Conservation (phyloP, 2,888 invertebrate genomes). For the Anagyrus pseudococci region DNA sequence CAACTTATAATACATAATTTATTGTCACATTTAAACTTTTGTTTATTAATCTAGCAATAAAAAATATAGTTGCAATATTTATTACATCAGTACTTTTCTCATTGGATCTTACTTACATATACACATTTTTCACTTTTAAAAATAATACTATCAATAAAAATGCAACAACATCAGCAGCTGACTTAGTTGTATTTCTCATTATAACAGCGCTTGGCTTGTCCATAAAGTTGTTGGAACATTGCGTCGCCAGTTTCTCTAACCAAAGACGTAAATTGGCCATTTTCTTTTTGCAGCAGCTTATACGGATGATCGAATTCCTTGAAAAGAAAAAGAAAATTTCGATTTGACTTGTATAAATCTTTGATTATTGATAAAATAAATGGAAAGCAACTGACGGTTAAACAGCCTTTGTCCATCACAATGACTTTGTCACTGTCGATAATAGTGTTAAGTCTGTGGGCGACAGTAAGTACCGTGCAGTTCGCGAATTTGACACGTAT, state of each 20-base stretch:
- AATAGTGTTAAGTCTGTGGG: conserved; percentile 69
- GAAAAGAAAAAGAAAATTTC: background rate
- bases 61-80: no score
- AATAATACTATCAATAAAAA: no score
- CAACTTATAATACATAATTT: no score
- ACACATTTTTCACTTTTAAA: no score
- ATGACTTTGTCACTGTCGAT: conserved; percentile 70
- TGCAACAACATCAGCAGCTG: no score
- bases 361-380: background rate
- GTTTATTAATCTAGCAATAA: no score
- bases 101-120: no score
- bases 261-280: conserved; percentile 67
- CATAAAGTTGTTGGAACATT: conserved; percentile 63
- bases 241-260: conserved; percentile 69
- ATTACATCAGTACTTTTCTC: no score
- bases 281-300: conserved; percentile 61
- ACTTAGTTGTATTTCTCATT: no score
- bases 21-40: no score
- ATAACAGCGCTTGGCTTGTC: no score
- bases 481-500: conserved; percentile 65
- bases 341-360: no score
- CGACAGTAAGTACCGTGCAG: conserved; percentile 69
- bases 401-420: conserved; percentile 66
- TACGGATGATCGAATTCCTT: conserved; percentile 37
- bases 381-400: conserved; percentile 57